Evolutionary conservation across 2,888 invertebrate genomes (phyloP), one percentile per base, ranked within the genome.

Genomic region (Andrena bucephala): DNA sequence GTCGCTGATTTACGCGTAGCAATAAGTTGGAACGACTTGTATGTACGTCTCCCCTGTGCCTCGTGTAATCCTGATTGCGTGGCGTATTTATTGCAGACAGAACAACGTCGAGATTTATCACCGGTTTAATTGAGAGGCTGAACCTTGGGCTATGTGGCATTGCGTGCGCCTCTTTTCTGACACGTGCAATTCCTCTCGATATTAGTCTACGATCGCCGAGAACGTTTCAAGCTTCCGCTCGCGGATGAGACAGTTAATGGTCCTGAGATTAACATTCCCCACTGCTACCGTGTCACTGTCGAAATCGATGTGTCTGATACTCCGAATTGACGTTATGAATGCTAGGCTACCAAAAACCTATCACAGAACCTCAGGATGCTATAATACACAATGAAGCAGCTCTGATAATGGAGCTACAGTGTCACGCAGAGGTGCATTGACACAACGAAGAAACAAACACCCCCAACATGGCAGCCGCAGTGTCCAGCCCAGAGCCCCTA

Each of bases 1-100:
- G 77, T 10, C 42, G 42, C 42, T 42, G 77, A 78, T 77, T 65
- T 66, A 50, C 72, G 7, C 54, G 24, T 3, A 57, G 42, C 59
- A 63, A 76, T 76, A 52, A 71, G 36, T 52, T 16, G 36, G 52
- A 29, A 70, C 59, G 50, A 75, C 59, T 60, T 13, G 60, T 5
- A 4, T 20, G n/a, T 5, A 4, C 36, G n/a, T 57, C 27, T 36
- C 69, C 62, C n/a, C 27, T 31, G 7, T 48, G 42, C 77, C 5
- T 13, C 57, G 33, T 27, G n/a, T 24, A 48, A 63, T 20, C 24
- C 62, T 36, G 54, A 71, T 70, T 16, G 20, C 31, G 29, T 8
- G 24, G 48, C 36, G 27, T 6, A 29, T 20, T 52, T 59, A 33
- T 48, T 16, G 33, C 33, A 6, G 13, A 27, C 7, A 33, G 68